phyloP scores from a whole-genome alignment of 2,888 invertebrate species.

The Eupithecia inturbata region DNA sequence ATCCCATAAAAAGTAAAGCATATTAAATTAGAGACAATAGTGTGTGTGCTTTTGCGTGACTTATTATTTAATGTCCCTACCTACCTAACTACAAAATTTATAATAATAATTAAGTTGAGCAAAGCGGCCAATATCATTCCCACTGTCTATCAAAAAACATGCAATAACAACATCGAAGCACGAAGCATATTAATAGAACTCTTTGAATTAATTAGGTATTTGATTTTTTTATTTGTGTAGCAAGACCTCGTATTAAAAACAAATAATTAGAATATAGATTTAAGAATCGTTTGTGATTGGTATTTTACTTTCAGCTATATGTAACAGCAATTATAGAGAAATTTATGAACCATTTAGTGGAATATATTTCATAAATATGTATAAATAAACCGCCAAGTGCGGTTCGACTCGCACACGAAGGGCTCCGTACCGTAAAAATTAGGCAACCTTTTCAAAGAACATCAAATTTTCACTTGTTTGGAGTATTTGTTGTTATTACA shows the following conservation, averaged over 20 bases:
- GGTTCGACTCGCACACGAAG: too few relatives aligned
- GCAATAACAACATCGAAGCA: conserved; percentile 56
- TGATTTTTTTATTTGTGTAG: conserved; percentile 25
- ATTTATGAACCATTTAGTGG: conserved; percentile 27
- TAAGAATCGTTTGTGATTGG: conserved; percentile 39
- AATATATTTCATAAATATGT: conserved; percentile 25
- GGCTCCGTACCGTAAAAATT: too few relatives aligned
- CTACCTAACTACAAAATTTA: not conserved
- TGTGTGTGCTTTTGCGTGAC: not conserved
- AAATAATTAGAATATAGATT: conserved; percentile 47
- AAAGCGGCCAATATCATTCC: not conserved
- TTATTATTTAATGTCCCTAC: not conserved
- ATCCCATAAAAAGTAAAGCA: not conserved
- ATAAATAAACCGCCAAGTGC: too few relatives aligned
- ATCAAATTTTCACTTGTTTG: too few relatives aligned
- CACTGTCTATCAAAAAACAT: not conserved
- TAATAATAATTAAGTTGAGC: not conserved
- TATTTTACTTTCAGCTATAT: conserved; percentile 34
- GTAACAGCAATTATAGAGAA: conserved; percentile 17
- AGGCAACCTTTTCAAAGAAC: too few relatives aligned
- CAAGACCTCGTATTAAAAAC: conserved; percentile 54
- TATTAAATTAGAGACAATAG: not conserved
- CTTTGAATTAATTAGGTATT: conserved; percentile 49
- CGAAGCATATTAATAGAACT: conserved; percentile 60
- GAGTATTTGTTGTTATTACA: too few relatives aligned